A percentile compares a stretch with the other conserved stretches of the same genome.
These are phyloP conservation scores for Drosophila ananassae DNA, from an alignment of 1,140 invertebrate species.

Conservation along the genomic window DNA sequence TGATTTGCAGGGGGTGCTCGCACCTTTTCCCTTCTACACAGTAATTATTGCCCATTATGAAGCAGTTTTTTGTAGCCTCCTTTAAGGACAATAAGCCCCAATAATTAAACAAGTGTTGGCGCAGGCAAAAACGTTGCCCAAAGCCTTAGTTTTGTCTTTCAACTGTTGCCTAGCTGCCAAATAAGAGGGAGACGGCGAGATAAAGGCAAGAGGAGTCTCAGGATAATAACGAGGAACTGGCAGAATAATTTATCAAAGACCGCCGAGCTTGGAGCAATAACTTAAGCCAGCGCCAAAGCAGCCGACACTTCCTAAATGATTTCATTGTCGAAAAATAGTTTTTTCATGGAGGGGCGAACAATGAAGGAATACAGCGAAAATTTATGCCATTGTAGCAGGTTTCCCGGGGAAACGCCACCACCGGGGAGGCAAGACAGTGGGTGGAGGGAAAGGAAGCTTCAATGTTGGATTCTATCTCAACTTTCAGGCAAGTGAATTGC, in stretches of 20 bases:
- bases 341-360: slow-evolving; percentile 45
- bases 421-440: neutral
- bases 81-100: neutral
- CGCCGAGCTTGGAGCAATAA: slow-evolving; percentile 58
- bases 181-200: neutral
- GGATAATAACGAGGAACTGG: slow-evolving; percentile 24
- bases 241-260: slow-evolving; percentile 76
- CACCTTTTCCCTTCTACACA: neutral
- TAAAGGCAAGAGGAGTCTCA: neutral
- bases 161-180: slow-evolving; percentile 46
- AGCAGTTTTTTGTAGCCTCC: slow-evolving; percentile 13
- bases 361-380: slow-evolving; percentile 38
- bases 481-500: slow-evolving; percentile 64
- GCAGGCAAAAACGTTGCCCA: slow-evolving; percentile 5
- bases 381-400: slow-evolving; percentile 40
- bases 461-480: slow-evolving; percentile 33
- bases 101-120: slow-evolving; percentile 53
- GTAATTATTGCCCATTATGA: slow-evolving; percentile 50
- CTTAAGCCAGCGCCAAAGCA: slow-evolving; percentile 41
- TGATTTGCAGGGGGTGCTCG: neutral
- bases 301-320: slow-evolving; percentile 75
- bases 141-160: slow-evolving; percentile 22
- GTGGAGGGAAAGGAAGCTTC: neutral
- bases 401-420: neutral
- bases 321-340: slow-evolving; percentile 77